Conservation (phyloP, 2,113 vertebrate genomes). For the Tretioscincus oriximinensis region DNA sequence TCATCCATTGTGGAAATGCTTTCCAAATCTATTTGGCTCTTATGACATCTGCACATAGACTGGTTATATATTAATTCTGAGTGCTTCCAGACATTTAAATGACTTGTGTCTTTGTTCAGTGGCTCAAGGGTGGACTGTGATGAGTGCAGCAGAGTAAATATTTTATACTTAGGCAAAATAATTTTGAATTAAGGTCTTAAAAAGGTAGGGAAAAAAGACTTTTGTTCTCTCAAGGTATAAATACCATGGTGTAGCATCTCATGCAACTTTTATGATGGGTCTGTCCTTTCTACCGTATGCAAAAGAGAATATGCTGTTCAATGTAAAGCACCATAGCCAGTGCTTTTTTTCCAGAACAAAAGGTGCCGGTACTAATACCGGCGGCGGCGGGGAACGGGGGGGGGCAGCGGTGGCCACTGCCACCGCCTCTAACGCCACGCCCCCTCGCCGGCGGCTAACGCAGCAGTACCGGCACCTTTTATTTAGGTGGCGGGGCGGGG, state of each 20-base stretch:
- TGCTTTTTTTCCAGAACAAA: no score
- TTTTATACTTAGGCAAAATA: not conserved
- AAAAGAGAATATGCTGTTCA: not conserved
- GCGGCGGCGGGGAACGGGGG: no score
- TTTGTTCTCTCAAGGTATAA: not conserved
- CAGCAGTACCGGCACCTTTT: no score
- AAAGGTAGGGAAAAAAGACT: not conserved
- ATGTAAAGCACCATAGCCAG: not conserved
- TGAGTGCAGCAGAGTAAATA: not conserved
- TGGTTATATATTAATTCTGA: constrained; percentile 8
- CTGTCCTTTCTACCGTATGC: not conserved
- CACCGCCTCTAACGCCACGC: no score
- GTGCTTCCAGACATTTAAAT: not conserved
- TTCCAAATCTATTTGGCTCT: not conserved
- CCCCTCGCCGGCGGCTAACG: no score
- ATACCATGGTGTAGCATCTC: not conserved
- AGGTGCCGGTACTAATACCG: no score
- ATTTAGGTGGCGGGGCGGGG: no score
- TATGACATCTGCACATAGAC: not conserved
- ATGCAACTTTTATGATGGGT: not conserved
- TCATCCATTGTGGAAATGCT: not conserved
- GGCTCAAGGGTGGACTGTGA: not conserved
- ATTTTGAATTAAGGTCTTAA: not conserved
- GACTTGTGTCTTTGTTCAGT: not conserved
- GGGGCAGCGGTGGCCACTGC: no score